Conservation (phyloP, 2,888 invertebrate genomes). For the Parnassius glacialis region DNA sequence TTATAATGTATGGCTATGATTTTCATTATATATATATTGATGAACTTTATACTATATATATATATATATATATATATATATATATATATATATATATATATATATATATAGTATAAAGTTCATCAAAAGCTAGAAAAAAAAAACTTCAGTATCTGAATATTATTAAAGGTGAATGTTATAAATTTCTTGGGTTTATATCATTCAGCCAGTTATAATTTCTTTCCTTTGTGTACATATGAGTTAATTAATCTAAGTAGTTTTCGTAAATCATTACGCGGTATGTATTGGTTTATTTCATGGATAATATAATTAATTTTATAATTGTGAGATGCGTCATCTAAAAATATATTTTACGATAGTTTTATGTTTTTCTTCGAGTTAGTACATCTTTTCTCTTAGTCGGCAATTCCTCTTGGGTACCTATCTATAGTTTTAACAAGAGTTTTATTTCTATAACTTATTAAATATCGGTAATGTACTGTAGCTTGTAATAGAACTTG, state of each 20-base stretch:
- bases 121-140: background rate
- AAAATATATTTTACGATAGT: constrained; percentile 26
- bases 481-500: constrained; percentile 27
- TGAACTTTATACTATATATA: too few species aligned
- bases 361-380: constrained; percentile 20
- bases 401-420: constrained; percentile 21
- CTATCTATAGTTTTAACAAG: constrained; percentile 23
- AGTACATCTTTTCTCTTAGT: constrained; percentile 20
- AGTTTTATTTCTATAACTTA: constrained; percentile 30
- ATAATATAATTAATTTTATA: constrained; percentile 36
- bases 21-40: too few species aligned
- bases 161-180: constrained; percentile 62
- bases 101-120: background rate
- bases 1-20: constrained; percentile 26
- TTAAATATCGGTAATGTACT: constrained; percentile 22
- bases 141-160: constrained; percentile 21
- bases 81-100: too few species aligned
- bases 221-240: constrained; percentile 65
- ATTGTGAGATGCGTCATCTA: constrained; percentile 22
- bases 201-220: constrained; percentile 60
- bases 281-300: constrained; percentile 41
- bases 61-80: too few species aligned
- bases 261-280: constrained; percentile 50
- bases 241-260: constrained; percentile 60
- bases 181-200: constrained; percentile 55